Conservation (phyloP, 2,797 vertebrate species). For the Melanotaenia parkinsoni region DNA sequence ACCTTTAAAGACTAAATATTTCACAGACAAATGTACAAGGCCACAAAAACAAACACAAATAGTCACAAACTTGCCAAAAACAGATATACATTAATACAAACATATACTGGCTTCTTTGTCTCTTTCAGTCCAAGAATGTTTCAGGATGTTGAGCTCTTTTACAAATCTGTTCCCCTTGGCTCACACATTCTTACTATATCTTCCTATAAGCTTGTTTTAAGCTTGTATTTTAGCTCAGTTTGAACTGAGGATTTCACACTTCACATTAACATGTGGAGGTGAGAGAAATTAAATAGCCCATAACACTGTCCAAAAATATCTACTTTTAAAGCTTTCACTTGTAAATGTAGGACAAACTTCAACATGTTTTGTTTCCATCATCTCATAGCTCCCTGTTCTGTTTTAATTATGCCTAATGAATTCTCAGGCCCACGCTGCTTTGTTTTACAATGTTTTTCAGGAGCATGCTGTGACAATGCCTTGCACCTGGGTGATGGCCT, state of each 20-base stretch:
- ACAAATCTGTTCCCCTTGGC: neutral
- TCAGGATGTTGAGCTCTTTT: too few species aligned
- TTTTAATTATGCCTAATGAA: constrained; percentile 41
- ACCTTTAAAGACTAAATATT: neutral
- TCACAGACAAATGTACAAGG: neutral
- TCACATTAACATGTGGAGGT: neutral
- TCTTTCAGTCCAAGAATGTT: neutral
- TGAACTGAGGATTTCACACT: neutral
- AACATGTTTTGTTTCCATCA: neutral
- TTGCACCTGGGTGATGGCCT: constrained; percentile 99
- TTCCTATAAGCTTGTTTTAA: neutral
- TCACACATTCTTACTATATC: neutral
- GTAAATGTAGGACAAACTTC: neutral
- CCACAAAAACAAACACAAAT: neutral
- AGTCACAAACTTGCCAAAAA: neutral
- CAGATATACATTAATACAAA: neutral
- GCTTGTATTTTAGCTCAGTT: neutral
- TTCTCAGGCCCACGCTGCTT: constrained; percentile 41
- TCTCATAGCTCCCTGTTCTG: constrained; percentile 11
- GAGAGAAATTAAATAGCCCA: neutral
- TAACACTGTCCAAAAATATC: neutral
- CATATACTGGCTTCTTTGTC: neutral
- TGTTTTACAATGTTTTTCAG: constrained; percentile 77
- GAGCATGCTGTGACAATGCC: constrained; percentile 99
- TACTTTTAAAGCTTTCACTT: neutral